These are phyloP conservation scores for Gobiocypris rarus DNA, from an alignment of 2,113 vertebrate genomes.

Conservation along the genomic window DNA sequence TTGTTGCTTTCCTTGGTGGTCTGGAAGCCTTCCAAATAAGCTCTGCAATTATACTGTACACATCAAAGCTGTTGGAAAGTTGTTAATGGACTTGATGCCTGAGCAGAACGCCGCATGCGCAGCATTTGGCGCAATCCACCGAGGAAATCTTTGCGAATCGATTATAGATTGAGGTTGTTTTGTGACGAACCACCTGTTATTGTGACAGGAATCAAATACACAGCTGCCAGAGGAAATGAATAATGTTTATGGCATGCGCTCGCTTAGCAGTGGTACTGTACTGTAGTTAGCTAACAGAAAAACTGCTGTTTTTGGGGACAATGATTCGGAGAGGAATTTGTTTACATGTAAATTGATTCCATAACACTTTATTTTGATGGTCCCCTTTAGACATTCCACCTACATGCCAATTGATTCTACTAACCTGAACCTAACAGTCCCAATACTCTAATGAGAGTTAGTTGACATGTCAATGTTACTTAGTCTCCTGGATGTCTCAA, in stretches of 20 bases:
- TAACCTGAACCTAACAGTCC: too few species aligned
- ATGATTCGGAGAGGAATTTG: too few species aligned
- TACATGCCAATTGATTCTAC: too few species aligned
- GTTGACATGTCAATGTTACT: too few species aligned
- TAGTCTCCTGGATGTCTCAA: too few species aligned
- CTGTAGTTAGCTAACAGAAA: neutral
- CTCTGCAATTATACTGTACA: constrained; percentile 67
- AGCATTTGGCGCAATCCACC: constrained; percentile 61
- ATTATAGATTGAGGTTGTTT: constrained; percentile 42
- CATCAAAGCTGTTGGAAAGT: constrained; percentile 59
- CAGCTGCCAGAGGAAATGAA: neutral
- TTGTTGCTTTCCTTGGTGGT: constrained; percentile 40
- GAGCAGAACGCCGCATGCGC: constrained; percentile 54
- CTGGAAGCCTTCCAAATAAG: constrained; percentile 53
- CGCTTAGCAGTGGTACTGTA: neutral
- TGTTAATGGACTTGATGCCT: constrained; percentile 54
- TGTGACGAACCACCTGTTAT: constrained; percentile 6
- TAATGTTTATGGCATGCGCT: neutral
- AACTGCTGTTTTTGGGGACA: neutral
- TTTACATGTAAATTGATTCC: neutral
- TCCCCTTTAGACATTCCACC: too few species aligned
- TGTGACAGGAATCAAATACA: constrained; percentile 22
- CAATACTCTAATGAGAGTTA: too few species aligned
- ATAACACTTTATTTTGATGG: too few species aligned
- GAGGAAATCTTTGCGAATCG: constrained; percentile 50